Conservation (phyloP, 2,888 invertebrate genomes). For the Herminia tarsipennalis region DNA sequence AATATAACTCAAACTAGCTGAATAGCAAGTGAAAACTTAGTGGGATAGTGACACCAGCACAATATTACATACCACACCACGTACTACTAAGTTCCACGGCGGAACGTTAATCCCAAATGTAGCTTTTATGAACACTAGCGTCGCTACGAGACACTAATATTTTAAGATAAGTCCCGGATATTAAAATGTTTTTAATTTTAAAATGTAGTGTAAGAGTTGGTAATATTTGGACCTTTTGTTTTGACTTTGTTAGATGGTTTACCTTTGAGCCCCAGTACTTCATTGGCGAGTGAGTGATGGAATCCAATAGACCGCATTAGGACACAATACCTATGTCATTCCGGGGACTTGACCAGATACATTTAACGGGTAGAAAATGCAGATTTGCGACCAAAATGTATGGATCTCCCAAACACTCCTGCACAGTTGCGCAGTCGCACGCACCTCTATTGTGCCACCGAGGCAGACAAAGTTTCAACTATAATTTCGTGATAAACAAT, state of each 20-base stretch:
- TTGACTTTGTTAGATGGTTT: background rate
- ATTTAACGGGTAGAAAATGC: too few relatives aligned
- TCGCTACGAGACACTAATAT: conserved; percentile 34
- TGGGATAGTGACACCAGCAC: conserved; percentile 46
- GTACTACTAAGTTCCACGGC: conserved; percentile 38
- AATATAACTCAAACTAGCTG: conserved; percentile 49
- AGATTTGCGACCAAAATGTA: too few relatives aligned
- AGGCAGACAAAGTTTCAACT: too few relatives aligned
- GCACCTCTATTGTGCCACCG: too few relatives aligned
- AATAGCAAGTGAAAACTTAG: conserved; percentile 46
- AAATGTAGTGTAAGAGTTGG: background rate
- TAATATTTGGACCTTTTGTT: background rate
- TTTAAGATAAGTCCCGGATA: conserved; percentile 40
- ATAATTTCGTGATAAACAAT: too few relatives aligned
- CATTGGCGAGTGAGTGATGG: too few relatives aligned
- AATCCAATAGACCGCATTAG: too few relatives aligned
- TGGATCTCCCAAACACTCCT: too few relatives aligned
- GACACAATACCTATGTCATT: too few relatives aligned
- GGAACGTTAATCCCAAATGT: conserved; percentile 50
- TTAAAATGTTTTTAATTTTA: conserved; percentile 36
- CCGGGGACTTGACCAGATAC: too few relatives aligned
- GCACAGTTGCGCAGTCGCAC: too few relatives aligned
- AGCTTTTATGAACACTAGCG: conserved; percentile 47
- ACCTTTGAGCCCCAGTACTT: too few relatives aligned
- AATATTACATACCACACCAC: conserved; percentile 47